Conservation (phyloP, 2,888 invertebrate species). For the Agrochola circellaris region DNA sequence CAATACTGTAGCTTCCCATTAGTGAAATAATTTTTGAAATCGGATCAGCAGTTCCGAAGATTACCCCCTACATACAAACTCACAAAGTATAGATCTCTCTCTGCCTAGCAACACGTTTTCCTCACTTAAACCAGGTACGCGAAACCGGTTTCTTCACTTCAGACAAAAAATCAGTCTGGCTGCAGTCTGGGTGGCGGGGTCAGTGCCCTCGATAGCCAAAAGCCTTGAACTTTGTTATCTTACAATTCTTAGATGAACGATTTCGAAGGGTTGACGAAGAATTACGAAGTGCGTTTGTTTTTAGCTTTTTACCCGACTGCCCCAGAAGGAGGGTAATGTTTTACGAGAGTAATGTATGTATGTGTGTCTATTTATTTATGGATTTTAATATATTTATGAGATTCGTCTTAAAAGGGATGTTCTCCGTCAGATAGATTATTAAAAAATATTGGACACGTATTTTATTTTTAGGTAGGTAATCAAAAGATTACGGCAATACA, state of each 20-base stretch:
- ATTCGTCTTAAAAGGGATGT: too few species aligned
- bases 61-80: not conserved
- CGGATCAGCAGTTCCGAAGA: not conserved
- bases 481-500: too few species aligned
- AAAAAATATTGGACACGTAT: too few species aligned
- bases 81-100: not conserved
- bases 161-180: constrained; percentile 39
- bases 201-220: constrained; percentile 23
- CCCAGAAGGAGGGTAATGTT: too few species aligned
- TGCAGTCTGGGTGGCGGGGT: constrained; percentile 40
- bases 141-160: constrained; percentile 29
- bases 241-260: not conserved
- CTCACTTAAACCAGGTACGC: not conserved
- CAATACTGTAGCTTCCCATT: too few species aligned
- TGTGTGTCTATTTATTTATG: too few species aligned
- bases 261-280: not conserved
- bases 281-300: not conserved
- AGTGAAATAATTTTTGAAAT: not conserved
- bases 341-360: too few species aligned
- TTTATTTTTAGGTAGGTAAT: too few species aligned
- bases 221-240: constrained; percentile 42
- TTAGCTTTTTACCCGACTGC: too few species aligned
- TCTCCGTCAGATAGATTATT: too few species aligned
- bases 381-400: too few species aligned
- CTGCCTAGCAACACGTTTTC: constrained; percentile 15